Conservation (phyloP, 2,888 invertebrate genomes). For the Cheilosia pagana region DNA sequence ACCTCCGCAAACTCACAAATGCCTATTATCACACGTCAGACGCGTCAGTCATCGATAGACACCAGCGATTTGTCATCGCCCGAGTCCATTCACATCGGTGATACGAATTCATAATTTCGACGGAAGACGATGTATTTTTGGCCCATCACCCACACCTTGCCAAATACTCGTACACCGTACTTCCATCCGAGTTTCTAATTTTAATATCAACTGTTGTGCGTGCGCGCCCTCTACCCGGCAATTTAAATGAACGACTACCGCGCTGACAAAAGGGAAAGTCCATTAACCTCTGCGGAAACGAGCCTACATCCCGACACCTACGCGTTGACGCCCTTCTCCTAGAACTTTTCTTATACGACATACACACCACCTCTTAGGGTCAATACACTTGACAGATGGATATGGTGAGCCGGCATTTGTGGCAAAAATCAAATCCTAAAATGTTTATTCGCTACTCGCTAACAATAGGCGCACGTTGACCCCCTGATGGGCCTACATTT, state of each 20-base stretch:
- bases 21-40: constrained; percentile 51
- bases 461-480: constrained; percentile 22
- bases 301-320: constrained; percentile 51
- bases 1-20: constrained; percentile 8
- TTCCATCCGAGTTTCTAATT: constrained; percentile 35
- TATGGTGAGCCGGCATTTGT: constrained; percentile 39
- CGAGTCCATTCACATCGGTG: constrained; percentile 61
- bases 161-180: background rate
- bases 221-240: background rate
- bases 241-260: constrained; percentile 7
- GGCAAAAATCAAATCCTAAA: background rate
- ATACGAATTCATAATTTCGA: constrained; percentile 19
- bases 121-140: constrained; percentile 32
- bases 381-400: constrained; percentile 48
- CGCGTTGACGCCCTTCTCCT: constrained; percentile 43
- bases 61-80: constrained; percentile 61
- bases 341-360: constrained; percentile 26
- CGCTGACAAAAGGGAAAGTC: constrained; percentile 60
- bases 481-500: constrained; percentile 45
- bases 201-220: constrained; percentile 21
- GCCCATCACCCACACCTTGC: constrained; percentile 42
- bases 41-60: constrained; percentile 34
- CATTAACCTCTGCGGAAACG: constrained; percentile 59
- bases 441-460: background rate
- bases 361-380: constrained; percentile 39